A percentile compares a stretch with the other conserved stretches of the same genome.
Conservation (phyloP, 2,888 invertebrate genomes). For the Sesia apiformis region DNA sequence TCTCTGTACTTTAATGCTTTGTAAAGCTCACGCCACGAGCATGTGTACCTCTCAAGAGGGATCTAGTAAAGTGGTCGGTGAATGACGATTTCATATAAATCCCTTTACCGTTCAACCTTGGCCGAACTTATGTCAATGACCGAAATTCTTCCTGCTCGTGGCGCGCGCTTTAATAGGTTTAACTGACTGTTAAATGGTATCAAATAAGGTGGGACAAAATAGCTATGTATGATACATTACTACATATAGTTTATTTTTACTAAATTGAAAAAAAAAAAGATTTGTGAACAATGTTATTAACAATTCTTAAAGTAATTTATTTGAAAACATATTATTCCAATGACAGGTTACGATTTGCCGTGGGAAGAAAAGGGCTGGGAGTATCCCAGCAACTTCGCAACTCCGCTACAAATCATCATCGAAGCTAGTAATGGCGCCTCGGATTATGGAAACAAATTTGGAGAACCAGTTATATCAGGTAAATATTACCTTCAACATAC, state of each 20-base stretch:
- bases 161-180: no score
- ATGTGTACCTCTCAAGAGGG: no score
- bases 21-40: no score
- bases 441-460: constrained; percentile 99
- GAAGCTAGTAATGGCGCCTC: constrained; percentile 99
- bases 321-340: not conserved
- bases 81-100: no score
- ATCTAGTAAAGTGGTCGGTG: no score
- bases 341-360: constrained; percentile 83
- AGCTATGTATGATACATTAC: not conserved
- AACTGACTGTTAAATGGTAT: no score
- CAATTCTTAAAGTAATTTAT: no score
- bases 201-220: no score
- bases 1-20: no score
- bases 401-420: constrained; percentile 90
- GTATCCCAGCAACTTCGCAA: constrained; percentile 93
- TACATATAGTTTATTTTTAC: not conserved
- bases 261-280: not conserved
- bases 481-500: constrained; percentile 1
- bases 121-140: no score
- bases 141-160: no score
- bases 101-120: no score
- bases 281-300: not conserved
- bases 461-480: constrained; percentile 90
- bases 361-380: constrained; percentile 86